Base-by-base conservation (phyloP, 2,888 invertebrate genomes). In the Xestobium rufovillosum region DNA sequence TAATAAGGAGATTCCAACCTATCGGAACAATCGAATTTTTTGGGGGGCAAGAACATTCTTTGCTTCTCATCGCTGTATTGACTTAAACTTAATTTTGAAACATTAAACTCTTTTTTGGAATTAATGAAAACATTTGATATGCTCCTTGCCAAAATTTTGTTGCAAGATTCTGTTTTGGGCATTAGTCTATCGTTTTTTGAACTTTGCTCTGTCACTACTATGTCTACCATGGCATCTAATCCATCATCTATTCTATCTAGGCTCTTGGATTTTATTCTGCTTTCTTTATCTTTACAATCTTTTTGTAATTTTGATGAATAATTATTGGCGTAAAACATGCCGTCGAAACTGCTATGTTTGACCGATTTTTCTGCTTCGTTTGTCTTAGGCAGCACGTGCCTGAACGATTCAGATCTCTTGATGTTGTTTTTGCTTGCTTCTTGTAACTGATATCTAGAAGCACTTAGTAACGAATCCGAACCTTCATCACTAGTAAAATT, bases 211-310 rank as follows among this genome's bases (percentile, higher is more conserved):
- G 77, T 71, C 43, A 82, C 70, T 1, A 83, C 76, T 23, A 83
- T 80, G 51, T 80, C 78, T 1, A 82, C 77, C 72, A 83, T 76
- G 0, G 81, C 73, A 52, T 82, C 76, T 14, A 85, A 59, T 11
- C 83, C 78, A 34, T 62, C 77, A 55, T 85, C 84, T 26, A 87
- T 80, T 38, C 85, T 72, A 47, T 88, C 86, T 31, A 87, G 63
- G 47, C 86, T 87, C 63, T 86, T 87, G 0, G 84, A 61, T 46
- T 61, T 64, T 2, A 49, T 41, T 34, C 50, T 49, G 3, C 50
- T 42, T 3, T 36, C 29, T 0, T 48, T 31, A 2, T 43, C 31
- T 3, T 47, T 44, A 4, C 47, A 40, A 6, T 38, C 34, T 14
- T 42, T 44, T 27, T 42, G 46, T 26, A 39, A 39, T 14, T 41